phyloP scores from a whole-genome alignment of 2,888 invertebrate species.

The Brachylomia viminalis region DNA sequence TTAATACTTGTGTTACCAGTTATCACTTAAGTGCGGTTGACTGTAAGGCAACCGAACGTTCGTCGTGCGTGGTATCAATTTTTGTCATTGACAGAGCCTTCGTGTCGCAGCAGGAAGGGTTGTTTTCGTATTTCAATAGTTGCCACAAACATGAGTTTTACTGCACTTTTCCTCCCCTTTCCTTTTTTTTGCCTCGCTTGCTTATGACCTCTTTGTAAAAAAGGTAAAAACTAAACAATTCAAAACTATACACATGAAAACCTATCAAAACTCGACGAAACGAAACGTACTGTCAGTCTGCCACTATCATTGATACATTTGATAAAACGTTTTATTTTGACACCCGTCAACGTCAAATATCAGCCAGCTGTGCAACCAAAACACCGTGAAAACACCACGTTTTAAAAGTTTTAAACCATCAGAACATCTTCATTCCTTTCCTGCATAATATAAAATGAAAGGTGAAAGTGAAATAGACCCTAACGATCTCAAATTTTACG shows the following conservation, averaged over 20 bases:
- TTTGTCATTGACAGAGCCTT: not conserved
- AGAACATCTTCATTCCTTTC: not conserved
- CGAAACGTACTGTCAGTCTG: slow-evolving; percentile 33
- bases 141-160: not conserved
- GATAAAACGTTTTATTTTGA: slow-evolving; percentile 8
- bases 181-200: not conserved
- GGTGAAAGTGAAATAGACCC: slow-evolving; percentile 57
- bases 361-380: slow-evolving; percentile 20
- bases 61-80: not conserved
- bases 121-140: not conserved
- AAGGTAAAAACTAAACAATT: not conserved
- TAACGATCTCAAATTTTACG: slow-evolving; percentile 84
- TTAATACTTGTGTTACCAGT: too few species aligned
- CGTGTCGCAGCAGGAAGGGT: not conserved
- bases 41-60: too few species aligned
- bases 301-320: not conserved
- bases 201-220: too few species aligned
- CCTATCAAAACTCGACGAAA: not conserved
- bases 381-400: slow-evolving; percentile 28
- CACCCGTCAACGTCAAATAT: not conserved
- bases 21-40: too few species aligned
- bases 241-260: not conserved
- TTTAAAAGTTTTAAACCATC: not conserved
- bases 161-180: not conserved
- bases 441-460: slow-evolving; percentile 56